Base-by-base conservation (phyloP, 2,113 vertebrate genomes). In the Pelmatolapia mariae region DNA sequence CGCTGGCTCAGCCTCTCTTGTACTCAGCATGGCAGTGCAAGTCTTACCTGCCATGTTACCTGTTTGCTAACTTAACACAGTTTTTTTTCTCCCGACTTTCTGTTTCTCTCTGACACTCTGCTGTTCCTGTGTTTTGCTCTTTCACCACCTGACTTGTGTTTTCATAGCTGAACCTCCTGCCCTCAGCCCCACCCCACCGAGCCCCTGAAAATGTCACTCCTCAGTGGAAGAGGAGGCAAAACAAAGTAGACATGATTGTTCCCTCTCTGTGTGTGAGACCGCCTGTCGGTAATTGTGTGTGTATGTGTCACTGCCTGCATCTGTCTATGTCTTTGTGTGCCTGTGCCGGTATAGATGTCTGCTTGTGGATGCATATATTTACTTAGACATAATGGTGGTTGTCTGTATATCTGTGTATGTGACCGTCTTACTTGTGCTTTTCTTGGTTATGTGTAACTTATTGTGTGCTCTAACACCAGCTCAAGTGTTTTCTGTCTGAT, bases 131-230 rank as follows among this genome's bases (percentile, higher is more conserved):
- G 61, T 22, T 78, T 82, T 71, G 16, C 47, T 79, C 53, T 80
- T 56, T 16, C 82, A 81, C 82, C 78, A 59, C 85, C 83, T 82
- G 78, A 79, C 47, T 87, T 13, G 10, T 89, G 50, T 83, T 87
- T 87, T 92, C 83, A 86, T 85, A 16, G 19, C 81, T 73, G 68
- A 82, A 83, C 87, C 91, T 80, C 33, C 59, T 79, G 80, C 71
- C 90, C 88, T 89, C 88, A 10, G 15, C 84, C 31, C 80, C 57
- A 2, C 80, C 73, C 76, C 43, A 0, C 50, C 1, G 36, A 81
- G 83, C 83, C 73, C 50, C 76, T 87, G 85, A 61, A 91, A 94
- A 91, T 91, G 91, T 92, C 92, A 92, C 78, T 87, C 81, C 90
- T 89, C 80, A 0, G 76, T 36, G 66, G 40, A 88, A 76, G 80